Base-by-base conservation (phyloP, 2,113 vertebrate species). In the Pelusios castaneus region DNA sequence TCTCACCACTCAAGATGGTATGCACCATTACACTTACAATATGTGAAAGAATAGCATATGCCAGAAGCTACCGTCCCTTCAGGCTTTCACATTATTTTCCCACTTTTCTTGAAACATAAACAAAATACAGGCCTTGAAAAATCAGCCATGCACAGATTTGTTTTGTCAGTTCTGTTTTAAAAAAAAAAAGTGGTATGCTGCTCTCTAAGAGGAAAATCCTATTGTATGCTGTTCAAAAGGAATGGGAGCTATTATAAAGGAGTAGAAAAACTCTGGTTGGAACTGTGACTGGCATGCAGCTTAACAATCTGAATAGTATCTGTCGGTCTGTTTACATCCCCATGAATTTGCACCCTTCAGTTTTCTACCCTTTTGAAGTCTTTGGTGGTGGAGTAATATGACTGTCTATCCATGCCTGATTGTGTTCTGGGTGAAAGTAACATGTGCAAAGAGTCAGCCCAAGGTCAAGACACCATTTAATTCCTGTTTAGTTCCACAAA, bases 71-170 rank as follows among this genome's bases (percentile, higher is more conserved):
- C 89, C 76, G 82, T 87, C 84, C 73, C 88, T 96, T 96, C 84
- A 83, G 51, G 84, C 11, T 94, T 92, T 87, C 88, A 55, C 34
- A 27, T 89, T 58, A 83, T 24, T 85, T 94, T 95, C 84, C 76
- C 25, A 31, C 12, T 94, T 95, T 56, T 80, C 43, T 91, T 90
- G 84, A 92, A 92, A 84, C 84, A 73, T 76, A 92, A 88, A 92
- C 14, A 58, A 84, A 95, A 81, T 41, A 84, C 60, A 87, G 83
- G 29, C 91, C 94, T 92, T 95, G 88, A 95, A 88, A 93, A 31
- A 87, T 43, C 87, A 95, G 8, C 34, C 8, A 76, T 79, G 60
- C 78, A 60, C 29, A 87, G 11, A 78, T 70, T 82, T 0, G 3
- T 1, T 80, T 89, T 89, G 79, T 84, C 51, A 89, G 31, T 12